phyloP scores from a whole-genome alignment of 53 echinoderm and acorn worm genomes.

The Holothuria scabra region DNA sequence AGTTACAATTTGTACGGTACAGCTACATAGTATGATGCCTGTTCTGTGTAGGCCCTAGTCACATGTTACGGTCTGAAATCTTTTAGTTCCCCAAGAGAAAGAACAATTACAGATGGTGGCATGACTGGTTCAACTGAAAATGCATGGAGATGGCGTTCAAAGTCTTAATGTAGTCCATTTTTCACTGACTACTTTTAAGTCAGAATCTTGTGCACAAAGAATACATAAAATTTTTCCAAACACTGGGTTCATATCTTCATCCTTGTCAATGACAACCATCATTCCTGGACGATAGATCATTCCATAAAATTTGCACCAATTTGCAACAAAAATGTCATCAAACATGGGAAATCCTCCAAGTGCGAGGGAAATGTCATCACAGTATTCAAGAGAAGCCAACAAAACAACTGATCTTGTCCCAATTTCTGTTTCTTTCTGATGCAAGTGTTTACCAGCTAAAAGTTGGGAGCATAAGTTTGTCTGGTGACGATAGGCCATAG shows the following conservation, averaged over 20 bases:
- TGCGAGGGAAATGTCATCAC: slow-evolving; percentile 26
- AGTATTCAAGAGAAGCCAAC: slow-evolving; percentile 31
- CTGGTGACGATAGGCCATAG: slow-evolving; percentile 39
- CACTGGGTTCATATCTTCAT: slow-evolving; percentile 52
- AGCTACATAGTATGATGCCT: slow-evolving; percentile 48
- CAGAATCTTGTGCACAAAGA: neutral
- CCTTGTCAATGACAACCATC: slow-evolving; percentile 53
- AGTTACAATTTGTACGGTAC: slow-evolving; percentile 44
- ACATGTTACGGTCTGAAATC: slow-evolving; percentile 57
- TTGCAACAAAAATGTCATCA: slow-evolving; percentile 65
- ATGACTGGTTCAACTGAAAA: slow-evolving; percentile 43
- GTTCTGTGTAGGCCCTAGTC: slow-evolving; percentile 51
- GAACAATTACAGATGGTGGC: slow-evolving; percentile 19
- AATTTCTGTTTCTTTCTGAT: slow-evolving; percentile 38
- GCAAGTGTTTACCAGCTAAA: neutral
- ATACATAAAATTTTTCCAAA: slow-evolving; percentile 55
- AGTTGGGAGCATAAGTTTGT: slow-evolving; percentile 30
- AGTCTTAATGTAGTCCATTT: slow-evolving; percentile 1
- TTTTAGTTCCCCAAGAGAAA: slow-evolving; percentile 28
- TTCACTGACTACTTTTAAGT: neutral
- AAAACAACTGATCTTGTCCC: slow-evolving; percentile 47
- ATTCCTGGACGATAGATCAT: slow-evolving; percentile 50
- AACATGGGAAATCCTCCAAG: slow-evolving; percentile 34
- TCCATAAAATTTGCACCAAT: slow-evolving; percentile 55
- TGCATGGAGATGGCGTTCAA: slow-evolving; percentile 25